Conservation (phyloP, 2,797 vertebrate species). For the Labeo calbasu region DNA sequence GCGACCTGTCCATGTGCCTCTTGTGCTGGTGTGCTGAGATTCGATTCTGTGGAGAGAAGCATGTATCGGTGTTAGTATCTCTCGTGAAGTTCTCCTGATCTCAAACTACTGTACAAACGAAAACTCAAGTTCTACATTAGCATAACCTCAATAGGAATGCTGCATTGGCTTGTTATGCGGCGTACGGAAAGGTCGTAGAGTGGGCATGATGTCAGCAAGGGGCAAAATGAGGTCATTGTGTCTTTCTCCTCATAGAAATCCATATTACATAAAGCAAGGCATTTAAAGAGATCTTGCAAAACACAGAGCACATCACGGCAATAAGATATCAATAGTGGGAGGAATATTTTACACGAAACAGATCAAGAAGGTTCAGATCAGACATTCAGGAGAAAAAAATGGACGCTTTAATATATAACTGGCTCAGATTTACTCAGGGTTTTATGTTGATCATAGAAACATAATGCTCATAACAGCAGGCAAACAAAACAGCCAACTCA, state of each 20-base stretch:
- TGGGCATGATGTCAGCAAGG: conserved; percentile 45
- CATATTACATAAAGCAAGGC: conserved; percentile 43
- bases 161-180: conserved; percentile 5
- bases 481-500: conserved; percentile 28
- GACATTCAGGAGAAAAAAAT: background rate
- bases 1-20: background rate
- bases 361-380: background rate
- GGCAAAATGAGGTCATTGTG: conserved; percentile 49
- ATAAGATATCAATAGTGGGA: background rate
- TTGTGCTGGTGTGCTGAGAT: conserved; percentile 31
- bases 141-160: conserved; percentile 35
- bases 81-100: background rate
- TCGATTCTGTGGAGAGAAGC: conserved; percentile 48
- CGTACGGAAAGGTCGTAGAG: conserved; percentile 41
- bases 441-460: conserved; percentile 18
- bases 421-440: background rate
- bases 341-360: background rate
- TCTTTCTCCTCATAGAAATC: conserved; percentile 35
- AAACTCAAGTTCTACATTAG: conserved; percentile 35
- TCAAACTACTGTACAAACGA: background rate
- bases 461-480: background rate
- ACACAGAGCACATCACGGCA: background rate
- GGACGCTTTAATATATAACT: background rate
- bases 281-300: conserved; percentile 1
- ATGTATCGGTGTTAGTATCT: conserved; percentile 35